Base-by-base conservation (phyloP, 1,140 invertebrate species). In the Pararge aegeria region DNA sequence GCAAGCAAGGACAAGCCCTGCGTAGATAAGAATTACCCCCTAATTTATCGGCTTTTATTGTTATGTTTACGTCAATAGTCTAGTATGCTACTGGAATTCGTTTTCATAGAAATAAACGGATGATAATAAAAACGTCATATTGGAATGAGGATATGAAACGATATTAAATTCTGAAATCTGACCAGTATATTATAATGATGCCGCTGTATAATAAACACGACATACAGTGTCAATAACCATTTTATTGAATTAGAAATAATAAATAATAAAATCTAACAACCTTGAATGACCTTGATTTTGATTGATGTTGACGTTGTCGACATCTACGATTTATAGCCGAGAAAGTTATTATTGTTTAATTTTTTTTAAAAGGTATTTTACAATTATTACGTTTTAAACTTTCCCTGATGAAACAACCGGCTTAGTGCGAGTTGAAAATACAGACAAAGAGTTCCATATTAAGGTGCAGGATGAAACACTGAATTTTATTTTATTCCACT, bases 261-360 rank as follows among this genome's bases (percentile, higher is more conserved):
- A 13, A 42, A 42, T 50, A 16, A 20, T 50, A 50, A 50, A 50
- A 50, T 50, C 48, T 50, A 29, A 50, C 27, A 50, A 27, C 48
- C 21, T 7, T 16, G 13, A 16, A 4, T 50, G 48, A 18, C 48
- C 48, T 50, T 50, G 24, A 50, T 50, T 29, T 27, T 12, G 19
- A 1, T 27, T 7, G 1, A 19, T 18, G 38, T 19, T 42, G 6
- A 5, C 18, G 1, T 19, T 42, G 13, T 16, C 1, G 38, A 42
- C 38, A 42, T 5, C 1, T 5, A n/a, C 16, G 38, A 42, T 42
- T 42, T 18, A 42, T 42, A 18, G 0, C 5, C 13, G 38, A 18
- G 38, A 42, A 18, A 42, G 38, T 42, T 19, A 42, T 42, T 42
- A 19, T 18, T 42, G 1, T 7, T 19, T 42, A 3, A 42, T 42